Conservation (phyloP, 2,888 invertebrate genomes). For the Agrenia bidenticulata region DNA sequence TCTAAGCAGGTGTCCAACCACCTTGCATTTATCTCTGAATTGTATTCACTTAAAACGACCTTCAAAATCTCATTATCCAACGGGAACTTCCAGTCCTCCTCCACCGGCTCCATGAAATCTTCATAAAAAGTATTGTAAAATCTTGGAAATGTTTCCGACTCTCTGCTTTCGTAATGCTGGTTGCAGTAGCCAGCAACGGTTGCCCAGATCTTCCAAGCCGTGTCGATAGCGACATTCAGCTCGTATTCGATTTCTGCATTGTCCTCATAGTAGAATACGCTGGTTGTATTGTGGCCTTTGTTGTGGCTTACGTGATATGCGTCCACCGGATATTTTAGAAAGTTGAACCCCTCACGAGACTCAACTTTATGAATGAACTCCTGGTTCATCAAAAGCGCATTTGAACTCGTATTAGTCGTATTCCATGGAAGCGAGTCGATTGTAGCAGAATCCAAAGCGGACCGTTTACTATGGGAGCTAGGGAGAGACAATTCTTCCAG, state of each 20-base stretch:
- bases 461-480: too few relatives aligned
- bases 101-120: constrained; percentile 27
- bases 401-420: too few relatives aligned
- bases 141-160: constrained; percentile 37
- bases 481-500: too few relatives aligned
- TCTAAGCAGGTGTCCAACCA: constrained; percentile 41
- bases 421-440: too few relatives aligned
- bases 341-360: background rate
- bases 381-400: too few relatives aligned
- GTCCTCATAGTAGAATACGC: constrained; percentile 35
- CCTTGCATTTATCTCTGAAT: constrained; percentile 13
- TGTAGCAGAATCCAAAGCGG: background rate
- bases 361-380: too few relatives aligned
- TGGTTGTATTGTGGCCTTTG: too few relatives aligned
- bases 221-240: constrained; percentile 33
- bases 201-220: constrained; percentile 39
- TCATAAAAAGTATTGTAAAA: constrained; percentile 28
- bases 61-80: constrained; percentile 24
- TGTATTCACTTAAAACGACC: constrained; percentile 25
- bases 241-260: constrained; percentile 32
- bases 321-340: constrained; percentile 1
- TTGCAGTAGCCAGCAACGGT: constrained; percentile 39
- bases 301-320: background rate
- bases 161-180: constrained; percentile 22
- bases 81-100: constrained; percentile 22